These are phyloP conservation scores for Theocolax elegans DNA, from an alignment of 1,140 invertebrate genomes.

Conservation along the genomic window DNA sequence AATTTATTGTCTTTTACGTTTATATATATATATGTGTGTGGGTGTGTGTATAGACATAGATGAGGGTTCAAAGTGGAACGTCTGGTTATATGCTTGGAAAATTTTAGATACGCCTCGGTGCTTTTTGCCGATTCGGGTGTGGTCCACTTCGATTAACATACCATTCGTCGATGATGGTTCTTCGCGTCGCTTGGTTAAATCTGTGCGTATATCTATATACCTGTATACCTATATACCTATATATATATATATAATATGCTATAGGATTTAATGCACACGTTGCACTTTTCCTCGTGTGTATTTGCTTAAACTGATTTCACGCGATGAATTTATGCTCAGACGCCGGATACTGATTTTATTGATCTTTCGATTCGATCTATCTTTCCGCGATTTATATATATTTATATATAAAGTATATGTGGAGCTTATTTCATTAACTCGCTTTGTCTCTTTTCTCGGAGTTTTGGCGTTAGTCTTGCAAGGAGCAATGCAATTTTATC, in stretches of 20 bases:
- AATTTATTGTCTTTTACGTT: constrained; percentile 49
- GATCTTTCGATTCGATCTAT: not conserved
- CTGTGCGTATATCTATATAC: too few relatives aligned
- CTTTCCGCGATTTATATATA: not conserved
- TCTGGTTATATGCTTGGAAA: not conserved
- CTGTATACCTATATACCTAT: too few relatives aligned
- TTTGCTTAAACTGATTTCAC: constrained; percentile 6
- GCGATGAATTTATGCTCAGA: not conserved
- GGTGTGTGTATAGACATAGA: too few relatives aligned
- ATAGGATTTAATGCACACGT: not conserved
- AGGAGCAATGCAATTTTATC: not conserved
- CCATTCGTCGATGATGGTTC: not conserved
- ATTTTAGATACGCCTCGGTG: not conserved
- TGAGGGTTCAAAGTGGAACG: not conserved
- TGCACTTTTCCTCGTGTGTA: not conserved
- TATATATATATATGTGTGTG: too few relatives aligned
- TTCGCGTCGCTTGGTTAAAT: not conserved
- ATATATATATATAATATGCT: too few relatives aligned
- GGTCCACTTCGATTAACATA: too few relatives aligned
- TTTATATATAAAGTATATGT: too few relatives aligned
- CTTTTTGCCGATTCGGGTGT: not conserved
- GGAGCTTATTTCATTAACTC: too few relatives aligned
- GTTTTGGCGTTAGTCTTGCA: not conserved
- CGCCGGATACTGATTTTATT: constrained; percentile 1
- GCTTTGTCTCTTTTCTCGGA: too few relatives aligned